Evolutionary conservation across 2,888 invertebrate genomes (phyloP).

Genomic region (Eristalis tenax): DNA sequence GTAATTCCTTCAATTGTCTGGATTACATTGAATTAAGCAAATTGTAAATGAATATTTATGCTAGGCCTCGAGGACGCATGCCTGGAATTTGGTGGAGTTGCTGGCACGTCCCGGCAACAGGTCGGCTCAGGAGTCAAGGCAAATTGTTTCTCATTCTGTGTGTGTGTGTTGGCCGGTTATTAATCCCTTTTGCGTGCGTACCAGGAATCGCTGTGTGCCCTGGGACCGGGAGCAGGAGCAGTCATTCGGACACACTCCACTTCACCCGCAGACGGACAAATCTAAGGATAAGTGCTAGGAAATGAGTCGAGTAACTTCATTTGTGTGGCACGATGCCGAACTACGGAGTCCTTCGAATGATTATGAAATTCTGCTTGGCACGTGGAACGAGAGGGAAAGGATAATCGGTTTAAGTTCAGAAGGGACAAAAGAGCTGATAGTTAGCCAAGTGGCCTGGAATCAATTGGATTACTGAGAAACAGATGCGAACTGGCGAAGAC

Average conservation of each 20-base stretch:
- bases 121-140: neutral
- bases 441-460: constrained; percentile 34
- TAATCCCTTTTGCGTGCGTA: neutral
- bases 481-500: constrained; percentile 4
- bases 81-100: neutral
- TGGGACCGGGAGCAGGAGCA: too few species aligned
- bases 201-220: too few species aligned
- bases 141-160: neutral
- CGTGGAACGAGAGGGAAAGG: constrained; percentile 9
- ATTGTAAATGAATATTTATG: constrained; percentile 46
- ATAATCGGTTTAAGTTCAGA: constrained; percentile 40
- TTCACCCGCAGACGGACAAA: neutral
- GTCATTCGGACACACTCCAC: too few species aligned
- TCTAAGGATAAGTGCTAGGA: constrained; percentile 1
- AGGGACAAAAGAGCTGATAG: constrained; percentile 17
- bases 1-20: constrained; percentile 2
- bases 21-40: constrained; percentile 38
- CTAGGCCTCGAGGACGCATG: neutral
- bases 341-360: constrained; percentile 11
- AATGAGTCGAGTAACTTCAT: constrained; percentile 17
- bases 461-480: constrained; percentile 17
- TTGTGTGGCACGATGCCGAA: neutral
- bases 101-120: too few species aligned
- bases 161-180: neutral
- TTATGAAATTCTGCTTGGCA: constrained; percentile 34